Percentiles rank a stretch among this genome's conserved stretches.
Conservation (phyloP, 2,113 vertebrate species). For the Paratilapia polleni region DNA sequence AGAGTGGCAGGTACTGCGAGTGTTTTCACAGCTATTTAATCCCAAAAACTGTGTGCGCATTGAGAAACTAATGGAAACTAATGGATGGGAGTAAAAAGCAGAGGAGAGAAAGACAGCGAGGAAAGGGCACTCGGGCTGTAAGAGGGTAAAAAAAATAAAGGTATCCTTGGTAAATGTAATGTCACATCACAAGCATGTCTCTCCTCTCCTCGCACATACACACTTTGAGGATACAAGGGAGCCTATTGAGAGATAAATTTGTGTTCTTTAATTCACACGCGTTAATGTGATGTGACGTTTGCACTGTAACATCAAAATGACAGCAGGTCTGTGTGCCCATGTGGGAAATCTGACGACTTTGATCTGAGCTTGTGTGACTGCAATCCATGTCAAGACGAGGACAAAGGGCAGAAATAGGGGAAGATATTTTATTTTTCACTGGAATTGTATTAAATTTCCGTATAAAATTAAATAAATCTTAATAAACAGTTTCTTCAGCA, state of each 20-base stretch:
- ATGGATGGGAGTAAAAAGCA: constrained; percentile 42
- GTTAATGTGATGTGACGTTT: constrained; percentile 36
- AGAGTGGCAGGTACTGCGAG: constrained; percentile 40
- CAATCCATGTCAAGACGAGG: constrained; percentile 12
- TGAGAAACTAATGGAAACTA: constrained; percentile 48
- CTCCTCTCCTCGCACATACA: background rate
- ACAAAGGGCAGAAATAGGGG: constrained; percentile 25
- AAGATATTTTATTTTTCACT: background rate
- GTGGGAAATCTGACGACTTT: constrained; percentile 51
- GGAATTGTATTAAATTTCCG: background rate
- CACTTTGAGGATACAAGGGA: background rate
- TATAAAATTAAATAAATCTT: constrained; percentile 2
- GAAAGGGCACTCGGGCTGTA: background rate
- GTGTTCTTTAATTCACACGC: constrained; percentile 4
- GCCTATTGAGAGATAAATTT: constrained; percentile 1
- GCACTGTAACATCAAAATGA: constrained; percentile 20
- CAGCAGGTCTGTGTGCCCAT: constrained; percentile 41
- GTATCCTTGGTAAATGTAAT: constrained; percentile 37
- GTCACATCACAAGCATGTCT: background rate
- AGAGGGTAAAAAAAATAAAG: constrained; percentile 21
- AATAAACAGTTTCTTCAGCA: background rate
- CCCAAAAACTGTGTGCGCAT: constrained; percentile 11
- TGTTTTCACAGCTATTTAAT: constrained; percentile 53
- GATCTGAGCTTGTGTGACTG: constrained; percentile 21
- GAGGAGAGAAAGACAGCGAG: constrained; percentile 13